A percentile compares a stretch with the other conserved stretches of the same genome.
Evolutionary conservation across 1,140 invertebrate genomes (phyloP).

Genomic region (Meloidogyne exigua): DNA sequence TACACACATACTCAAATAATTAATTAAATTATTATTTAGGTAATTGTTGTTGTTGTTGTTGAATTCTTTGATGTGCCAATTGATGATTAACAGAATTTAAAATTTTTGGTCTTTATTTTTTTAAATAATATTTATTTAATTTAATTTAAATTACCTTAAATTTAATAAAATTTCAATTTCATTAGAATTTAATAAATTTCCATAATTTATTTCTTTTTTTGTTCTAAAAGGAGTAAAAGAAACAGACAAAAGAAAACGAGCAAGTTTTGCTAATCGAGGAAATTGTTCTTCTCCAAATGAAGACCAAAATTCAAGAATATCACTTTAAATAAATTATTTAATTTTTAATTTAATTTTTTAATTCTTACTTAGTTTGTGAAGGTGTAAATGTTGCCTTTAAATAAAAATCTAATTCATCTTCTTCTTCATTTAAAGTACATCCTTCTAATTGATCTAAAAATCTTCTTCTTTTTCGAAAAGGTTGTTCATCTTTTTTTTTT

Average conservation of each 20-base stretch:
- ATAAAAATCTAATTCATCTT: slow-evolving; percentile 48
- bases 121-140: slow-evolving; percentile 1
- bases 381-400: slow-evolving; percentile 36
- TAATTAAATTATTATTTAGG: background rate
- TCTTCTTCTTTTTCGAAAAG: slow-evolving; percentile 18
- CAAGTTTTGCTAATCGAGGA: slow-evolving; percentile 33
- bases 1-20: no score
- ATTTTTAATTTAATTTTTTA: background rate
- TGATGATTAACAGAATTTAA: slow-evolving; percentile 35
- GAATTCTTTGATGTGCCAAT: background rate
- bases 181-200: slow-evolving; percentile 10
- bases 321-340: slow-evolving; percentile 33
- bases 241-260: slow-evolving; percentile 40
- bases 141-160: slow-evolving; percentile 29
- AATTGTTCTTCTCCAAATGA: slow-evolving; percentile 46
- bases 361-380: slow-evolving; percentile 31
- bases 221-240: slow-evolving; percentile 32
- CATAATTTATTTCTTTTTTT: slow-evolving; percentile 6
- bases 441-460: slow-evolving; percentile 43
- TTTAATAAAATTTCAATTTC: slow-evolving; percentile 47
- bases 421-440: slow-evolving; percentile 39
- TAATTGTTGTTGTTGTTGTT: slow-evolving; percentile 1
- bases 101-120: slow-evolving; percentile 33
- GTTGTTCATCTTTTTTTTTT: slow-evolving; percentile 7
- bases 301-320: slow-evolving; percentile 47